A percentile compares a stretch with the other conserved stretches of the same genome.
phyloP scores from a whole-genome alignment of 2,113 vertebrate genomes.

The Nothoprocta perdicaria region DNA sequence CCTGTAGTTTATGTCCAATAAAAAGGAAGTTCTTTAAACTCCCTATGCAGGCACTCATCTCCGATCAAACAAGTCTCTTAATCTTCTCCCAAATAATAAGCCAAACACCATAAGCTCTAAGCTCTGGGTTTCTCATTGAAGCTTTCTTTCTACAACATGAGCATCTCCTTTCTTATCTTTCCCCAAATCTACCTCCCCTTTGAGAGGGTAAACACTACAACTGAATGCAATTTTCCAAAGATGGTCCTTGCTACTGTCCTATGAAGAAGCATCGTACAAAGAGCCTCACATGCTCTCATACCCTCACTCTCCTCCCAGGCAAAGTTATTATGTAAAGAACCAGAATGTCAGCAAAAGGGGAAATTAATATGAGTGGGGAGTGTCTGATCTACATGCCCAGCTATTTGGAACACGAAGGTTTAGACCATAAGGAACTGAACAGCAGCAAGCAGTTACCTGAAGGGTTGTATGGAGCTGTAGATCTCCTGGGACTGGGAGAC shows the following conservation, averaged over 20 bases:
- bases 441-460: conserved; percentile 82
- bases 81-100: background rate
- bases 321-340: background rate
- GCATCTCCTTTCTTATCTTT: background rate
- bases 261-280: background rate
- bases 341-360: background rate
- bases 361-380: background rate
- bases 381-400: background rate
- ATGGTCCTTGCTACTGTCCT: background rate
- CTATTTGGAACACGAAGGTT: background rate
- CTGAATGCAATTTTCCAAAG: background rate
- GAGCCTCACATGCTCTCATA: fast-evolving
- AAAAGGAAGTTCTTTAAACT: background rate
- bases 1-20: background rate
- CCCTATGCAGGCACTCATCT: background rate
- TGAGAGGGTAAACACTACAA: background rate
- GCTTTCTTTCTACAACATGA: background rate
- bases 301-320: background rate
- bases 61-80: background rate
- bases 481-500: conserved; percentile 98
- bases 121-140: background rate
- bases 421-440: background rate
- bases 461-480: conserved; percentile 95
- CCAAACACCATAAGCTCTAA: background rate
- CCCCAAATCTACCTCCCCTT: background rate